Conservation (phyloP, 2,113 vertebrate species). For the Corvus moneduloides region DNA sequence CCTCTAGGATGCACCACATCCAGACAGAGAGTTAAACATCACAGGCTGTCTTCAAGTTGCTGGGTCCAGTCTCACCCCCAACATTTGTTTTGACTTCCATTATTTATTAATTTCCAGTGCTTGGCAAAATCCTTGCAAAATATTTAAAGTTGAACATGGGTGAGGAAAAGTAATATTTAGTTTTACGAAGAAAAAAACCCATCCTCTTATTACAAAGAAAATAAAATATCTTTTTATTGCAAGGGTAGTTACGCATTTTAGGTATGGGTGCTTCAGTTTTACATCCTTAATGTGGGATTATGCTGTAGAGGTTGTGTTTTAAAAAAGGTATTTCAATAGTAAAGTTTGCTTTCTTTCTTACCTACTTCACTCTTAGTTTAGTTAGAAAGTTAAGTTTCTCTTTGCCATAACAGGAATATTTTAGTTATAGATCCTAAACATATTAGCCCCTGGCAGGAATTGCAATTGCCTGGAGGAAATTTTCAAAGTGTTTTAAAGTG, state of each 20-base stretch:
- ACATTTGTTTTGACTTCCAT: neutral
- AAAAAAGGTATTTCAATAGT: neutral
- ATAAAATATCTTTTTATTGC: neutral
- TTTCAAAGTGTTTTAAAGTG: neutral
- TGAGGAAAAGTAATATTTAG: neutral
- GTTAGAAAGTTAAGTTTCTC: neutral
- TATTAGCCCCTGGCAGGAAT: neutral
- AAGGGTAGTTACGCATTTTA: neutral
- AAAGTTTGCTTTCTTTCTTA: neutral
- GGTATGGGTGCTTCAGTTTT: neutral
- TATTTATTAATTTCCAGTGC: neutral
- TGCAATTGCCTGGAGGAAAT: conserved; percentile 13
- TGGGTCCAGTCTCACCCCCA: fast-evolving
- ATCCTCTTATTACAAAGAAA: neutral
- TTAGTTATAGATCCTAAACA: neutral
- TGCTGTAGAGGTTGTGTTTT: neutral
- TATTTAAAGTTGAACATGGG: neutral
- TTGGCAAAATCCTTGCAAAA: neutral
- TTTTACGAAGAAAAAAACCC: neutral
- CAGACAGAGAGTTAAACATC: neutral
- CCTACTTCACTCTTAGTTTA: neutral
- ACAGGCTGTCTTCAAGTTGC: neutral
- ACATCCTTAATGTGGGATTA: neutral
- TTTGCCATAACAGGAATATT: neutral
- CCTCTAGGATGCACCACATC: neutral